Conservation (phyloP, 30 jellyfish, hydroid and myxozoan species). For the Chrysaora quinquecirrha region DNA sequence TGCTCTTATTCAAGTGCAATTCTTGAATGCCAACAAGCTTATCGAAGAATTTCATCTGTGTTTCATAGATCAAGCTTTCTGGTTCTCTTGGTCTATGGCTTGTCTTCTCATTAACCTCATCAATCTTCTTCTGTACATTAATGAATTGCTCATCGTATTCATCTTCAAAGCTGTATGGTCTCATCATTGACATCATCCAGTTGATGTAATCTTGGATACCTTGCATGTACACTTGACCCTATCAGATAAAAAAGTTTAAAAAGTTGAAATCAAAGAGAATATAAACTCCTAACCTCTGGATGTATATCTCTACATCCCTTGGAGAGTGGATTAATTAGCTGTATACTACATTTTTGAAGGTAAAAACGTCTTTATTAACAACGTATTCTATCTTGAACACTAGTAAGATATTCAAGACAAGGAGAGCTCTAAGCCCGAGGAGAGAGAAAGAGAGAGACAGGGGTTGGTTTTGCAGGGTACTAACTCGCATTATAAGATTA, state of each 20-base stretch:
- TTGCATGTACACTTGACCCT: conserved; percentile 63
- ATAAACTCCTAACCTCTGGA: too few relatives aligned
- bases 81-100: conserved; percentile 35
- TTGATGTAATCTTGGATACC: conserved; percentile 67
- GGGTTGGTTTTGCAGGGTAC: too few relatives aligned
- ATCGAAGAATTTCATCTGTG: conserved; percentile 41
- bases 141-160: conserved; percentile 5
- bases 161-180: background rate
- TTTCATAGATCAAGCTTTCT: conserved; percentile 41
- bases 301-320: too few relatives aligned
- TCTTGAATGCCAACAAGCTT: conserved; percentile 47
- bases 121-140: conserved; percentile 20
- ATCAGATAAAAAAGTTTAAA: too few relatives aligned
- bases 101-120: conserved; percentile 23
- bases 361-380: too few relatives aligned
- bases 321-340: too few relatives aligned
- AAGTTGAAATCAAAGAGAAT: background rate
- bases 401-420: too few relatives aligned
- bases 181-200: conserved; percentile 21
- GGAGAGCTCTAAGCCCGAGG: too few relatives aligned
- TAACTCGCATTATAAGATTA: too few relatives aligned
- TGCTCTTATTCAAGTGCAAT: conserved; percentile 33
- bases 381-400: too few relatives aligned
- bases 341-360: too few relatives aligned
- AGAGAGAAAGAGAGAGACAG: too few relatives aligned